Evolutionary conservation across 1,140 invertebrate species (phyloP), one percentile per base, ranked within the genome.

Genomic region (Drusus annulatus): DNA sequence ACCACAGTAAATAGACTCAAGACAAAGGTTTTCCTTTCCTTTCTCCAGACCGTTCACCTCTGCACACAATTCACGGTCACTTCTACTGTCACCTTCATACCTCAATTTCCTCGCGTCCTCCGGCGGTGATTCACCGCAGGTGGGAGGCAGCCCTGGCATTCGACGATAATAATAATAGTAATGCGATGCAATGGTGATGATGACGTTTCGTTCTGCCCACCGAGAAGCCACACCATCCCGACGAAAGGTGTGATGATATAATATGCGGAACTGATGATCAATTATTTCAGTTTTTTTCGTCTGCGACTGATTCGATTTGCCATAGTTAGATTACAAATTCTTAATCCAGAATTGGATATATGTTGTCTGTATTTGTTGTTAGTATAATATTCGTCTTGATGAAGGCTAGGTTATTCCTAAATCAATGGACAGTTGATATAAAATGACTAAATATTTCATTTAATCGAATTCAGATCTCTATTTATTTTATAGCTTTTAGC

Each of bases 171-270:
- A 36, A 36, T 36, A 45, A 45, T 21, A 13, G 56, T 19, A 19
- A 17, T 21, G 10, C 19, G 19, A 60, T 17, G 56, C 56, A 19
- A 60, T 17, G 56, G 45, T 21, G 45, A 51, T 52, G 68, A 71
- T 71, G 45, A 21, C 45, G 54, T 71, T 69, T 51, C 17, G n/a
- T 51, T 45, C 68, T 16, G 68, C 68, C 68, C 68, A 71, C 68
- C 36, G 36, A 15, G 68, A 51, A 69, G 28, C 2, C 62, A 65
- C 31, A 65, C n/a, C 1, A 25, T 65, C 23, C 16, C 36, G 7
- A 36, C 4, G 28, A 23, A 1, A 65, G 13, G 5, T 31, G 62
- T 28, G 17, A 63, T 63, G 36, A 45, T 45, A 45, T 45, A 45
- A 45, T 45, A 13, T 2, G 36, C 36, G 36, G 36, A 45, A 45